A percentile compares a stretch with the other conserved stretches of the same genome.
Conservation (phyloP, 1,140 invertebrate species). For the Bombus fervidus region DNA sequence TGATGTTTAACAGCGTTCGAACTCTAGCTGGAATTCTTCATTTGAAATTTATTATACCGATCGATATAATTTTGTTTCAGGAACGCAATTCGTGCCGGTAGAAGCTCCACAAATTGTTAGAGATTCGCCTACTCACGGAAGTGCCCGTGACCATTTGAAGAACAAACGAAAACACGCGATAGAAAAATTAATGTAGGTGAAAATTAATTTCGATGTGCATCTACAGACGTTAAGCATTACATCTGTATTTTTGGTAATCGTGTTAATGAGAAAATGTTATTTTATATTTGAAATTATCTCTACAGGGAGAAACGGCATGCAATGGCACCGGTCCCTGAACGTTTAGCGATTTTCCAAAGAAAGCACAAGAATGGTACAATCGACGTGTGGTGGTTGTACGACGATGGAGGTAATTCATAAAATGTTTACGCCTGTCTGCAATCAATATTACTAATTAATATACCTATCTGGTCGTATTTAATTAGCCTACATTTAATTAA, state of each 20-base stretch:
- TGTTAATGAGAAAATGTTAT: neutral
- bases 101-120: conserved; percentile 63
- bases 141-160: conserved; percentile 74
- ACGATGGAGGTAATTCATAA: conserved; percentile 91
- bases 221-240: too few relatives aligned
- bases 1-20: neutral
- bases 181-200: conserved; percentile 76
- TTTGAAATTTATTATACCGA: neutral
- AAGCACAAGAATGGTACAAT: conserved; percentile 89
- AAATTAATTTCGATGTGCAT: neutral
- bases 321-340: conserved; percentile 73
- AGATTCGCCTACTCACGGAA: conserved; percentile 76
- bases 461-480: too few relatives aligned
- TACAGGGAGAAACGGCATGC: conserved; percentile 73
- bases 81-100: conserved; percentile 70
- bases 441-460: neutral
- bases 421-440: conserved; percentile 21
- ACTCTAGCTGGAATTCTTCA: neutral
- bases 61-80: conserved; percentile 47
- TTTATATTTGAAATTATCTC: neutral
- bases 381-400: conserved; percentile 99
- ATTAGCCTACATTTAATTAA: neutral
- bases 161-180: conserved; percentile 76
- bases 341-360: conserved; percentile 86
- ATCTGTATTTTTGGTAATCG: too few relatives aligned